Evolutionary conservation across 2,113 vertebrate species (phyloP).

Genomic region (Clarias gariepinus): DNA sequence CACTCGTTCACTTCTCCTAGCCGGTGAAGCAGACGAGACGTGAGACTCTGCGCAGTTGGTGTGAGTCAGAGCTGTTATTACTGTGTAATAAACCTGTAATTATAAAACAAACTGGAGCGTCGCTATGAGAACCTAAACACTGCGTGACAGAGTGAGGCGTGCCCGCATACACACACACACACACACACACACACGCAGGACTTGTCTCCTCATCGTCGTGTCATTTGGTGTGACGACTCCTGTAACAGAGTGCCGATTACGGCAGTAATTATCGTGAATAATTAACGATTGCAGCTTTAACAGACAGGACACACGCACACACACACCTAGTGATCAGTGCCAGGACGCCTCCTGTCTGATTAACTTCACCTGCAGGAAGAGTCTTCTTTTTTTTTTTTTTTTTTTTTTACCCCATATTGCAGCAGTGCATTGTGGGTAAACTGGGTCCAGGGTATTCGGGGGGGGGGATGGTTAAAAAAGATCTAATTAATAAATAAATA

Average conservation of each 20-base stretch:
- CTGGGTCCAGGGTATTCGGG: background rate
- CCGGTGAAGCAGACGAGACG: too few species aligned
- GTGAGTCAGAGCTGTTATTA: background rate
- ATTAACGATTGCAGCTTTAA: background rate
- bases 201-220: background rate
- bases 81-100: slow-evolving; percentile 12
- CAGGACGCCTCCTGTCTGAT: too few species aligned
- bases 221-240: background rate
- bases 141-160: background rate
- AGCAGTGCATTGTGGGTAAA: background rate
- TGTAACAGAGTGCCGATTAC: background rate
- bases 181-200: background rate
- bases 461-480: background rate
- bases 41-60: background rate
- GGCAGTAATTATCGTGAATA: background rate
- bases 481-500: background rate
- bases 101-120: background rate
- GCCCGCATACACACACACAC: background rate
- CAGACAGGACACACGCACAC: background rate
- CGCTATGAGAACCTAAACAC: too few species aligned
- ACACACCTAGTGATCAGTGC: background rate
- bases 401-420: background rate
- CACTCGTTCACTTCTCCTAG: background rate
- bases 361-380: too few species aligned
- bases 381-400: background rate